Percentiles rank a stretch among this genome's conserved stretches.
Evolutionary conservation across 2,113 vertebrate species (phyloP).

Genomic region (Sitta europaea): DNA sequence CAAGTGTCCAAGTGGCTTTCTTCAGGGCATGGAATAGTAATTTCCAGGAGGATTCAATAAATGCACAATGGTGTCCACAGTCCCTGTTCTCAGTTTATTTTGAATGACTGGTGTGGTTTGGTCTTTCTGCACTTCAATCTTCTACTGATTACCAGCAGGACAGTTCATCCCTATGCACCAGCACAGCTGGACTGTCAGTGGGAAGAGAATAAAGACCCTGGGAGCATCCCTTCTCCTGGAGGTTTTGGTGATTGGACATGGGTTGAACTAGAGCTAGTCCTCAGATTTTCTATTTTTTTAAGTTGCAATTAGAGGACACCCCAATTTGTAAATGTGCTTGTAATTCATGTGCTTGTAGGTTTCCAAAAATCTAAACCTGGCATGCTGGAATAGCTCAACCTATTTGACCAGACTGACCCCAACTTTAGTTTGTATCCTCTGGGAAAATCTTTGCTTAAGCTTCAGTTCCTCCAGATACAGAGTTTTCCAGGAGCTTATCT

Average conservation of each 20-base stretch:
- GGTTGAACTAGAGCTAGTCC: neutral
- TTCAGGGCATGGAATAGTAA: neutral
- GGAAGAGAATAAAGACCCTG: neutral
- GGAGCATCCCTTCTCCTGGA: neutral
- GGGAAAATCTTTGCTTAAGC: neutral
- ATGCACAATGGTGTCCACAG: fast-evolving
- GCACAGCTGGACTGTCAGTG: neutral
- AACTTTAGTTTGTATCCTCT: neutral
- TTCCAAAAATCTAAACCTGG: neutral
- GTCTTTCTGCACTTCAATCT: neutral
- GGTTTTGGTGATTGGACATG: neutral
- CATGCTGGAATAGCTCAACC: neutral
- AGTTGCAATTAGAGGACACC: neutral
- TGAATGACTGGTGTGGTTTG: neutral
- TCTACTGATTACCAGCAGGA: neutral
- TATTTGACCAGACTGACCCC: neutral
- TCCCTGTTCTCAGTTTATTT: neutral
- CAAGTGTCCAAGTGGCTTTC: neutral
- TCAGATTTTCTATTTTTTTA: neutral
- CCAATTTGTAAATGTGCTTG: neutral
- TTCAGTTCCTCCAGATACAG: neutral
- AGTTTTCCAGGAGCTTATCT: neutral
- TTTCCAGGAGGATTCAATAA: neutral
- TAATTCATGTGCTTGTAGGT: neutral
- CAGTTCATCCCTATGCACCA: neutral